Conservation (phyloP, 2,113 vertebrate genomes). For the Podilymbus podiceps region DNA sequence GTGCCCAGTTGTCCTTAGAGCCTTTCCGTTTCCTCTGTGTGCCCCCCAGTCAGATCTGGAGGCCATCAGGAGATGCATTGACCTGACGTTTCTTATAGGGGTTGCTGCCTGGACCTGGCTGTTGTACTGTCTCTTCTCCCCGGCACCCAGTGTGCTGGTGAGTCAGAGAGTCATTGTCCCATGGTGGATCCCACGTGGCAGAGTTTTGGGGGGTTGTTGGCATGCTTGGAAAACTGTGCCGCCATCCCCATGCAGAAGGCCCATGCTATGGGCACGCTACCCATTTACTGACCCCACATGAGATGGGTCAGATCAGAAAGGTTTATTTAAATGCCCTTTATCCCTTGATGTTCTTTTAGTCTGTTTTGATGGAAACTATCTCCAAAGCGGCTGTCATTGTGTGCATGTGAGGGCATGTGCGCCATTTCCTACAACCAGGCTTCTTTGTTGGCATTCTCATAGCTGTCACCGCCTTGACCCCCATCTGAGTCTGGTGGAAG, state of each 20-base stretch:
- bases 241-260: fast-evolving
- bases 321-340: background rate
- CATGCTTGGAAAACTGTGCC: background rate
- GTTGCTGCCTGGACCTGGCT: background rate
- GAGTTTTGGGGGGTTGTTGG: background rate
- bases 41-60: background rate
- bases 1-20: background rate
- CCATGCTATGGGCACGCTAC: background rate
- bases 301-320: background rate
- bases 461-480: background rate
- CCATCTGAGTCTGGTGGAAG: background rate
- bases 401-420: fast-evolving
- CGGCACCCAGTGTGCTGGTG: fast-evolving
- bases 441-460: background rate
- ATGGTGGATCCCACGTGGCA: background rate
- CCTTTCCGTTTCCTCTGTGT: background rate
- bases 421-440: background rate
- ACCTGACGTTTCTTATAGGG: background rate
- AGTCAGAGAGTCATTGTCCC: background rate
- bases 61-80: background rate
- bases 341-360: background rate
- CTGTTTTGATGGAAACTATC: background rate
- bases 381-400: background rate
- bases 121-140: background rate
- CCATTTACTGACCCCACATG: background rate